Percentiles rank a stretch among this genome's conserved stretches.
These are phyloP conservation scores for Callaeas wilsoni DNA, from an alignment of 2,113 vertebrate species.

Conservation along the genomic window DNA sequence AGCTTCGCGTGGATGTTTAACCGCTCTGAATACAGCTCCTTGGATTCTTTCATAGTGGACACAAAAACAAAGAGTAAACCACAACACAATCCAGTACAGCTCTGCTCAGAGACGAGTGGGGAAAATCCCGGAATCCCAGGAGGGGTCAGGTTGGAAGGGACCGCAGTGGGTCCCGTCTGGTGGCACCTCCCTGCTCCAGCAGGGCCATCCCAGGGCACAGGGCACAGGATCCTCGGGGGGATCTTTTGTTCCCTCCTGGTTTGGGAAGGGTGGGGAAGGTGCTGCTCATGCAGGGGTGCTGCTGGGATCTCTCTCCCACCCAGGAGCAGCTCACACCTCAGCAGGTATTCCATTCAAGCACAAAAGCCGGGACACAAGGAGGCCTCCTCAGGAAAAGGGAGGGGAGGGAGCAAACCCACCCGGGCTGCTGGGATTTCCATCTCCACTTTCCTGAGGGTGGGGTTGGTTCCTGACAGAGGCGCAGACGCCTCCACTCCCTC, in stretches of 20 bases:
- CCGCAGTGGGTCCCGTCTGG: not conserved
- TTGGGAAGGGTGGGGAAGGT: not conserved
- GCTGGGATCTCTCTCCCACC: not conserved
- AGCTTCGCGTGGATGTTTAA: accelerated
- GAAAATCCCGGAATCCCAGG: not conserved
- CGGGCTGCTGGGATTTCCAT: not conserved
- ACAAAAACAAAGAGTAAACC: not conserved
- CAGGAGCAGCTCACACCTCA: not conserved
- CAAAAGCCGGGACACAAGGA: not conserved
- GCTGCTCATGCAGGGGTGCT: not conserved
- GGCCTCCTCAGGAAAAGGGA: not conserved
- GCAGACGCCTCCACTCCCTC: not conserved
- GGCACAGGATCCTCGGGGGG: not conserved
- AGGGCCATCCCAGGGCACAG: not conserved
- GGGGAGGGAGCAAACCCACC: not conserved
- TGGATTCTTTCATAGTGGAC: too few species aligned
- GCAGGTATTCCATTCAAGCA: not conserved
- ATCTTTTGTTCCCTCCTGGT: not conserved
- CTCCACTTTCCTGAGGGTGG: accelerated
- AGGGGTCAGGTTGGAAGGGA: not conserved
- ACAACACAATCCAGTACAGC: not conserved
- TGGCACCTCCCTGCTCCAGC: not conserved
- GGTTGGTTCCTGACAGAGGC: not conserved
- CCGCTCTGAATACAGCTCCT: not conserved
- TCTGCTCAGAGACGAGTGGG: not conserved